These are phyloP conservation scores for Actinia tenebrosa DNA, from an alignment of 64 coral and sea anemone species.

Conservation along the genomic window DNA sequence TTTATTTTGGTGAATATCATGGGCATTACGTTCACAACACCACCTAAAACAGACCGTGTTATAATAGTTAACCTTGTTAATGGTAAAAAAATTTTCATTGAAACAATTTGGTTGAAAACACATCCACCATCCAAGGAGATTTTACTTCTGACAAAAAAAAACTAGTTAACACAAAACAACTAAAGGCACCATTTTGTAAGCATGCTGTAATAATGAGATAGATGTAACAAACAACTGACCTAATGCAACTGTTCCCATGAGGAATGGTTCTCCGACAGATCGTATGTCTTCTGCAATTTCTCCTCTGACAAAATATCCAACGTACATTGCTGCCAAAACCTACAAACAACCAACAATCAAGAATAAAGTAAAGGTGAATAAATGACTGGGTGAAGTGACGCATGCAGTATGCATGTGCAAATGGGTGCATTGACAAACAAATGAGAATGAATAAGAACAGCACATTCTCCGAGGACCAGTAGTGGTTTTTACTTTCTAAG, in stretches of 20 bases:
- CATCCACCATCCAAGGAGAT: too few relatives aligned
- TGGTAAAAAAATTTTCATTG: too few relatives aligned
- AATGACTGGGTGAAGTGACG: not conserved
- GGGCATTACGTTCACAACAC: not conserved
- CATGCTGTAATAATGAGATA: not conserved
- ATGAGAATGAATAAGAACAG: too few relatives aligned
- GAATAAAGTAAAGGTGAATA: not conserved
- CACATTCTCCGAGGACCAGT: too few relatives aligned
- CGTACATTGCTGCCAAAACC: constrained; percentile 11
- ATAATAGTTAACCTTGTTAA: too few relatives aligned
- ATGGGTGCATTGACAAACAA: not conserved
- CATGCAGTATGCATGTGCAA: too few relatives aligned
- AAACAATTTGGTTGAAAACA: too few relatives aligned
- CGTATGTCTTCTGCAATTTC: not conserved
- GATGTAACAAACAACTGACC: constrained; percentile 17
- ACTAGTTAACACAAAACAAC: too few relatives aligned
- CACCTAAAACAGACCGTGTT: not conserved
- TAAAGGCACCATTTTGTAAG: too few relatives aligned
- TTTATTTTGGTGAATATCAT: constrained; percentile 15
- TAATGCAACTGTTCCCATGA: constrained; percentile 31
- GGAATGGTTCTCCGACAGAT: constrained; percentile 29
- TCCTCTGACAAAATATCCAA: not conserved
- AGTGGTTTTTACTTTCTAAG: too few relatives aligned
- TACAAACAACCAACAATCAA: not conserved
- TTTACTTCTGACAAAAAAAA: too few relatives aligned